Percentiles rank a stretch among this genome's conserved stretches.
Evolutionary conservation across 2,113 vertebrate genomes (phyloP).

Genomic region (Austrofundulus limnaeus): DNA sequence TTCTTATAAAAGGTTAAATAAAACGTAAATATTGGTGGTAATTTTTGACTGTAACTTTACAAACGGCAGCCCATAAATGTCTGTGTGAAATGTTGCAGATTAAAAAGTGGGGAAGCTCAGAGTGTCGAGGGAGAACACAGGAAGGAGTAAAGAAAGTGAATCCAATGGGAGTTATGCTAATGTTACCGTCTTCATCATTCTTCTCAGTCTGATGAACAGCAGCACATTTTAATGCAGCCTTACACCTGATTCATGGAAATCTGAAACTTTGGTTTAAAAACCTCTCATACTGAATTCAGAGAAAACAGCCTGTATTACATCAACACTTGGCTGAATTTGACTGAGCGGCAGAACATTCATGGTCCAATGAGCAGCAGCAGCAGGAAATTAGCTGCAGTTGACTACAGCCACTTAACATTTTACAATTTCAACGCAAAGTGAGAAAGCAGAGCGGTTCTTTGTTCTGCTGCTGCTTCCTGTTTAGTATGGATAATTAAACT

Average conservation of each 20-base stretch:
- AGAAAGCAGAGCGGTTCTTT: constrained; percentile 20
- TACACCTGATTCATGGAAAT: constrained; percentile 13
- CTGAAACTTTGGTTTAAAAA: not conserved
- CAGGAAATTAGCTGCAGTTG: constrained; percentile 54
- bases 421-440: constrained; percentile 49
- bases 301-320: constrained; percentile 2
- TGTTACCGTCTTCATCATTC: constrained; percentile 4
- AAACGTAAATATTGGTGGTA: too few species aligned
- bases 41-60: too few species aligned
- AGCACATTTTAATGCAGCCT: not conserved
- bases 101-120: constrained; percentile 19
- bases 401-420: constrained; percentile 53
- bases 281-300: not conserved
- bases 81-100: constrained; percentile 23
- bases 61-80: constrained; percentile 49
- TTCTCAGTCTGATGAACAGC: not conserved
- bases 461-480: constrained; percentile 31
- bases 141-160: constrained; percentile 23
- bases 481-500: constrained; percentile 36
- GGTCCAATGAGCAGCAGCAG: constrained; percentile 27
- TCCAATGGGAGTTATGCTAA: not conserved
- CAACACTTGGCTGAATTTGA: constrained; percentile 12
- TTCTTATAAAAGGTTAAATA: too few species aligned
- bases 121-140: constrained; percentile 21
- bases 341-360: constrained; percentile 18